Percentiles rank a stretch among this genome's conserved stretches.
Evolutionary conservation across 2,113 vertebrate genomes (phyloP).

Genomic region (Hypomesus transpacificus): DNA sequence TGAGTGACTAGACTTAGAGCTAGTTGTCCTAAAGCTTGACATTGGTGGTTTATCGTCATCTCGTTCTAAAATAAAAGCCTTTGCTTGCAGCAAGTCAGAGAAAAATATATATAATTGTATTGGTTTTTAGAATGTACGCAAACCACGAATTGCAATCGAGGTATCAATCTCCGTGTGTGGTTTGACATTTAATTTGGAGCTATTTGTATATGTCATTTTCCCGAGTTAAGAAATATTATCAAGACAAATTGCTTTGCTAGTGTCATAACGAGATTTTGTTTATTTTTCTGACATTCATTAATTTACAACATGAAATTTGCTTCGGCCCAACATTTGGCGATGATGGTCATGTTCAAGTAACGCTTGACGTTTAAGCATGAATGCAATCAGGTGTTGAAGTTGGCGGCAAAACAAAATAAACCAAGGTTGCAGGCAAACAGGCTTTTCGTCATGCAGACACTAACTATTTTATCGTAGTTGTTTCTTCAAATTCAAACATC

Average conservation of each 20-base stretch:
- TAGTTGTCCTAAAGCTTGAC: conserved; percentile 57
- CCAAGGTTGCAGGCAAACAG: conserved; percentile 10
- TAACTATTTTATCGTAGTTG: not conserved
- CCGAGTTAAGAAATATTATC: too few relatives aligned
- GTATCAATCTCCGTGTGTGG: conserved; percentile 10
- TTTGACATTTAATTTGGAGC: conserved; percentile 5
- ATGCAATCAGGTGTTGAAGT: conserved; percentile 14
- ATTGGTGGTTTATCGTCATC: conserved; percentile 58
- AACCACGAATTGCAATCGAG: conserved; percentile 7
- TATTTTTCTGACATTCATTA: not conserved
- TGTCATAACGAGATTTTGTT: not conserved
- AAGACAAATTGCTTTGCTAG: not conserved
- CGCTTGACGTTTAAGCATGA: conserved; percentile 48
- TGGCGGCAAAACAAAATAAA: not conserved
- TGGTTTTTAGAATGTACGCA: conserved; percentile 8
- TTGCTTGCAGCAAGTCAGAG: conserved; percentile 30
- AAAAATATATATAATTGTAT: conserved; percentile 3
- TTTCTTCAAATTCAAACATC: not conserved
- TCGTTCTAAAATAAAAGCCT: conserved; percentile 48
- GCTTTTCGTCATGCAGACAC: not conserved
- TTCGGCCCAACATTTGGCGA: conserved; percentile 59
- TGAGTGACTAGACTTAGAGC: not conserved
- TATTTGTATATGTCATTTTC: not conserved
- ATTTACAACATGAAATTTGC: conserved; percentile 30
- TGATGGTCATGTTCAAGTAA: conserved; percentile 75